phyloP scores from a whole-genome alignment of 2,797 vertebrate species.

The Zenarchopterus dispar region DNA sequence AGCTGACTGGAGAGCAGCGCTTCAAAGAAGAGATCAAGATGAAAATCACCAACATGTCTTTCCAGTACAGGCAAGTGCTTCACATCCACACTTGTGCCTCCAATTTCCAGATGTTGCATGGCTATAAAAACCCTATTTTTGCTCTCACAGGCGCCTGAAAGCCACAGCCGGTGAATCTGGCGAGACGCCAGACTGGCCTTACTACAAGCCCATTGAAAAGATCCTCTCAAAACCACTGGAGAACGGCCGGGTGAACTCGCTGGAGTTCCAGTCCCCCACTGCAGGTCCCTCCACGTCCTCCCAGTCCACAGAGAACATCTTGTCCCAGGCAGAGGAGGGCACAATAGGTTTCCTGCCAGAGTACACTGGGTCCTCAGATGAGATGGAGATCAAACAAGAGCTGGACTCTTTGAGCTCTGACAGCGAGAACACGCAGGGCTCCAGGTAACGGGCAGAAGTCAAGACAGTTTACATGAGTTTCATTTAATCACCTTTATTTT shows the following conservation, averaged over 20 bases:
- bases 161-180: constrained; percentile 86
- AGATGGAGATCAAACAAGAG: constrained; percentile 90
- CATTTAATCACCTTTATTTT: no score
- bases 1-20: constrained; percentile 94
- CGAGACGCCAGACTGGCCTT: constrained; percentile 92
- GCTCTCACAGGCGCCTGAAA: constrained; percentile 89
- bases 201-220: constrained; percentile 94
- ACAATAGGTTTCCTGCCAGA: constrained; percentile 91
- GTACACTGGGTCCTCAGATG: constrained; percentile 91
- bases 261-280: constrained; percentile 83
- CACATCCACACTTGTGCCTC: neutral
- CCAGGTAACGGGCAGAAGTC: constrained; percentile 67
- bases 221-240: constrained; percentile 94
- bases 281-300: constrained; percentile 86
- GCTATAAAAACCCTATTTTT: neutral
- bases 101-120: constrained; percentile 33
- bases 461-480: neutral
- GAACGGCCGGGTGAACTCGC: constrained; percentile 84
- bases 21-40: constrained; percentile 99
- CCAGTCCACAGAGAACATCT: constrained; percentile 86
- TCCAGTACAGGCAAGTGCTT: constrained; percentile 95
- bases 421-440: constrained; percentile 81
- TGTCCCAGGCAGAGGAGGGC: constrained; percentile 85
- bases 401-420: constrained; percentile 91
- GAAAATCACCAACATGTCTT: constrained; percentile 99